These are phyloP conservation scores for Siniperca chuatsi DNA, from an alignment of 2,113 vertebrate species.

Conservation along the genomic window DNA sequence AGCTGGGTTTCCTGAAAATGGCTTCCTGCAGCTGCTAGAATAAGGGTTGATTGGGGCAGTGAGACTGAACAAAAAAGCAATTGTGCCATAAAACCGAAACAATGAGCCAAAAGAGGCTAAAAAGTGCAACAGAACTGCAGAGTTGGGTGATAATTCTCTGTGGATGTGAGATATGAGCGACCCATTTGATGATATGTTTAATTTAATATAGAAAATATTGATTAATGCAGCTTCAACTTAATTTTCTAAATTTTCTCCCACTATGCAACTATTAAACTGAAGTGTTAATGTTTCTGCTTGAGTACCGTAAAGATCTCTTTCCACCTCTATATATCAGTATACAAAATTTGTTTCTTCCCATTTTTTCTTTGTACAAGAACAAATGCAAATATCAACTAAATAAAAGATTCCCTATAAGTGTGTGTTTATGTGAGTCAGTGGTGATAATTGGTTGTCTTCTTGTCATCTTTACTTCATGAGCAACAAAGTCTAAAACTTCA, in stretches of 20 bases:
- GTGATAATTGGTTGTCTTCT: background rate
- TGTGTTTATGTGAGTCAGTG: background rate
- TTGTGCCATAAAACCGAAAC: too few species aligned
- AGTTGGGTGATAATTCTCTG: background rate
- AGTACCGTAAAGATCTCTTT: background rate
- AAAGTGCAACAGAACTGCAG: background rate
- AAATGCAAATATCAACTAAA: slow-evolving; percentile 38
- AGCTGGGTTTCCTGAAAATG: background rate
- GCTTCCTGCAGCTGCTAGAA: background rate
- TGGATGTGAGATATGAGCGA: background rate
- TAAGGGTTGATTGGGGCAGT: too few species aligned
- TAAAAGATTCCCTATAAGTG: slow-evolving; percentile 36
- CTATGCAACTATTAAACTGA: background rate
- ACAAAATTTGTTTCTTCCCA: background rate
- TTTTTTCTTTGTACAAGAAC: background rate
- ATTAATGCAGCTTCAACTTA: background rate
- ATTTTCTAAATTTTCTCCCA: background rate
- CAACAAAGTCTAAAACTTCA: background rate
- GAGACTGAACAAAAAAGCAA: background rate
- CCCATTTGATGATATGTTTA: background rate
- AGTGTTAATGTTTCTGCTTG: background rate
- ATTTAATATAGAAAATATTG: background rate
- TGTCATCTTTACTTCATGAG: background rate
- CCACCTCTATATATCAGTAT: background rate
- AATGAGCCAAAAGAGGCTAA: background rate